Conservation (phyloP, 2,797 vertebrate species). For the Forpus xanthops region DNA sequence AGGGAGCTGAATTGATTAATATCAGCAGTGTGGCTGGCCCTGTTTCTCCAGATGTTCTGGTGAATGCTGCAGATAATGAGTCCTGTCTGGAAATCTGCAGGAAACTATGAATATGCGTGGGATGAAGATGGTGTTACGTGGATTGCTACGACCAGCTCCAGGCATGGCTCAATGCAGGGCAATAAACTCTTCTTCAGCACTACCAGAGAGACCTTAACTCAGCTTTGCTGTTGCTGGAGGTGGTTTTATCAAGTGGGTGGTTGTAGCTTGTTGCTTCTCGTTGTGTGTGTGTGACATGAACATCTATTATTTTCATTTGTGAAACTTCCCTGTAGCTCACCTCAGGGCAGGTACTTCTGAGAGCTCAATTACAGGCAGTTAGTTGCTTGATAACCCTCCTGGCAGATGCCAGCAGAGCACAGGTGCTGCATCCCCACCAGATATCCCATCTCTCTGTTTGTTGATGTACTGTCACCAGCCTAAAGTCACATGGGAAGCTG, state of each 20-base stretch:
- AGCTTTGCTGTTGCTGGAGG: neutral
- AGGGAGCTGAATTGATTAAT: neutral
- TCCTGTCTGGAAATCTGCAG: neutral
- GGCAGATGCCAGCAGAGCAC: slow-evolving; percentile 16
- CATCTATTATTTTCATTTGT: slow-evolving; percentile 68
- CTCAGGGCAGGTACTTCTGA: slow-evolving; percentile 56
- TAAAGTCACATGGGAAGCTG: neutral
- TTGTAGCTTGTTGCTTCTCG: neutral
- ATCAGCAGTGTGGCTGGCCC: neutral
- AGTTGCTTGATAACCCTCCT: slow-evolving; percentile 53
- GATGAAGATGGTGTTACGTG: neutral
- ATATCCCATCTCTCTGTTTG: neutral
- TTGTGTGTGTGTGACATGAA: slow-evolving; percentile 37
- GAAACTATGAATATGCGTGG: neutral
- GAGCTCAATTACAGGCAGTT: slow-evolving; percentile 61
- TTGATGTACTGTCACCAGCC: neutral
- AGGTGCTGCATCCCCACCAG: neutral
- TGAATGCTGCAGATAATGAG: neutral
- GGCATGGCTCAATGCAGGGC: neutral
- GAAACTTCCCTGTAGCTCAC: slow-evolving; percentile 52
- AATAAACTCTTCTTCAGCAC: neutral
- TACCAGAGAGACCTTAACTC: neutral
- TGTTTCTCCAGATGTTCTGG: slow-evolving; percentile 30
- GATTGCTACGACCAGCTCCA: neutral
- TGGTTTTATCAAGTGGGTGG: neutral